Evolutionary conservation across 2,888 invertebrate genomes (phyloP), one percentile per base, ranked within the genome.

Genomic region (Drosophila anomelani): DNA sequence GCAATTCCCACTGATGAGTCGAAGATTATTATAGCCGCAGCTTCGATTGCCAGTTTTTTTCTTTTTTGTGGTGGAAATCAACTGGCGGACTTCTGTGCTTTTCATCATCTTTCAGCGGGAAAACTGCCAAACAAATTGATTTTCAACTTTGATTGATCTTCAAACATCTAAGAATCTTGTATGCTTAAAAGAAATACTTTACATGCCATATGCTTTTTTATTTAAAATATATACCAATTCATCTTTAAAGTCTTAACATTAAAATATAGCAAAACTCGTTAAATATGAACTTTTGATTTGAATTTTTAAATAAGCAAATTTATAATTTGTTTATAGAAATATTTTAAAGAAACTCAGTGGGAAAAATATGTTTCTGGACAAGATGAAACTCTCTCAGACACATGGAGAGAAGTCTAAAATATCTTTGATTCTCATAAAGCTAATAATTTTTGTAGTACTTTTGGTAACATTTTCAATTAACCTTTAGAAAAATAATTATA

Each of bases 1-100:
- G 41, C 67, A 58, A 59, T 72, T 72, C 41, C 47, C 46, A 68
- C 26, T 49, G 68, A 72, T 68, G 68, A 72, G 41, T 68, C 57
- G 41, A 66, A 43, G 43, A 43, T 43, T 43, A 43, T 43, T 43
- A 43, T 12, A 41, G 13, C 17, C 29, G 56, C 20, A 44, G 44
- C 44, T 36, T 51, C 49, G 23, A 41, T 61, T 20, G 49, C 68
- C 36, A 15, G 29, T n/a, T 9, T 17, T 47, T 34, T 23, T 47
- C 4, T 41, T 17, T 26, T 34, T 41, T 41, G 51, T 9, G 41
- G 49, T 32, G 32, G 2, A 10, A 15, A 23, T 26, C 29, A 17
- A 34, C 6, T 7, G 29, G 10, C 26, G 17, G 15, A 29, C 29
- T 32, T 39, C 23, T 32, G n/a, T 1, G 46, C 56, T 38, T 51